These are phyloP conservation scores for Trachelus iudaicus DNA, from an alignment of 2,888 invertebrate species.

Conservation along the genomic window DNA sequence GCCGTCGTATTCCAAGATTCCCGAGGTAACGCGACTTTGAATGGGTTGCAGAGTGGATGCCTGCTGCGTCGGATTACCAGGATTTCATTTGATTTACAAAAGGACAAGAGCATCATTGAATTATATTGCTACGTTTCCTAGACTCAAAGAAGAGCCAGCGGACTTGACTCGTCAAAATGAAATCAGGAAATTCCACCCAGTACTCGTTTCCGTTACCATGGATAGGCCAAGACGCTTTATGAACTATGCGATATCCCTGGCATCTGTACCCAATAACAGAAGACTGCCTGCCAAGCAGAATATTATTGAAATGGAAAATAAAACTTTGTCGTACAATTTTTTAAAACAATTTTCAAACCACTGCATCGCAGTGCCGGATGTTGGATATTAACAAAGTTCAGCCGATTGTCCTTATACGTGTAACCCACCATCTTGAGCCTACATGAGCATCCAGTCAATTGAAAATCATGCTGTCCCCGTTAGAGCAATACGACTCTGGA, in stretches of 20 bases:
- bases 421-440: not conserved
- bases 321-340: not conserved
- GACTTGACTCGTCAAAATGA: not conserved
- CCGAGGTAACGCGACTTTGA: not conserved
- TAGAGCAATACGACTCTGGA: conserved; percentile 43
- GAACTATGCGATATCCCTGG: not conserved
- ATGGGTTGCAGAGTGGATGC: not conserved
- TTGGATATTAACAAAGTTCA: not conserved
- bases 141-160: not conserved
- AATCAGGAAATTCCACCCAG: not conserved
- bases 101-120: not conserved
- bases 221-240: not conserved
- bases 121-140: not conserved
- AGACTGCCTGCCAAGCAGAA: not conserved
- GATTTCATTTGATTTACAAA: not conserved
- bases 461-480: conserved; percentile 55
- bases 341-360: not conserved
- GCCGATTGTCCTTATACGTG: not conserved
- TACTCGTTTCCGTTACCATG: not conserved
- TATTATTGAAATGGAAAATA: not conserved
- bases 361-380: not conserved
- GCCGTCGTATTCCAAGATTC: not conserved
- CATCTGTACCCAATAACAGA: not conserved
- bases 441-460: conserved; percentile 24
- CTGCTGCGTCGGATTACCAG: not conserved